Percentiles rank a stretch among this genome's conserved stretches.
These are phyloP conservation scores for Selenia dentaria DNA, from an alignment of 2,888 invertebrate genomes.

Conservation along the genomic window DNA sequence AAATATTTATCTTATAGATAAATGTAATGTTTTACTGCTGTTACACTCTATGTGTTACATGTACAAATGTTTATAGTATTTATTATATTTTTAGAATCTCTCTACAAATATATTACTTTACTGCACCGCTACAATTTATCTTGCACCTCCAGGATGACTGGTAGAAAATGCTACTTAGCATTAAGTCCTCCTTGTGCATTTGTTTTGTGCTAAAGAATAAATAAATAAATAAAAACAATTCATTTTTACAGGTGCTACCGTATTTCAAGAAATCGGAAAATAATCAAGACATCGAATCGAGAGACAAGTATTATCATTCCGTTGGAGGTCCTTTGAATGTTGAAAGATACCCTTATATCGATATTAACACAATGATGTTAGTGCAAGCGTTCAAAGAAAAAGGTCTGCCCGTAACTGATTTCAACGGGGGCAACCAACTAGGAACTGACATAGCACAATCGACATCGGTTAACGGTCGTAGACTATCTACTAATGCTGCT, in stretches of 20 bases:
- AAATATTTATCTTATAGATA: too few species aligned
- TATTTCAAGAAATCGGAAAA: conserved; percentile 89
- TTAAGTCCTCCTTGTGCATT: too few species aligned
- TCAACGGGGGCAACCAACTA: conserved; percentile 83
- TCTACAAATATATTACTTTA: too few species aligned
- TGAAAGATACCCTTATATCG: conserved; percentile 86
- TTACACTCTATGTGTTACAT: too few species aligned
- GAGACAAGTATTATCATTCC: conserved; percentile 84
- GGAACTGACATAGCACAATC: conserved; percentile 86
- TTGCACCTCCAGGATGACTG: too few species aligned
- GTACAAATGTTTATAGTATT: too few species aligned
- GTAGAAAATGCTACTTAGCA: too few species aligned
- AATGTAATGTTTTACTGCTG: too few species aligned
- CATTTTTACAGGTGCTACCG: conserved; percentile 80
- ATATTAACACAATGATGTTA: conserved; percentile 82
- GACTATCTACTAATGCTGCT: conserved; percentile 86
- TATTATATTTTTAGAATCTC: too few species aligned
- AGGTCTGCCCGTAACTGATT: conserved; percentile 84
- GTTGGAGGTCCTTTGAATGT: conserved; percentile 87
- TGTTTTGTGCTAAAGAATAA: too few species aligned
- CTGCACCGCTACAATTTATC: too few species aligned
- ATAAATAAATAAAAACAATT: not conserved
- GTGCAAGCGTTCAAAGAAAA: conserved; percentile 86
- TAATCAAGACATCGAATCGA: conserved; percentile 81
- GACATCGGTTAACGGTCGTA: conserved; percentile 85